A percentile compares a stretch with the other conserved stretches of the same genome.
Conservation (phyloP, 2,797 vertebrate genomes). For the Molossus molossus region DNA sequence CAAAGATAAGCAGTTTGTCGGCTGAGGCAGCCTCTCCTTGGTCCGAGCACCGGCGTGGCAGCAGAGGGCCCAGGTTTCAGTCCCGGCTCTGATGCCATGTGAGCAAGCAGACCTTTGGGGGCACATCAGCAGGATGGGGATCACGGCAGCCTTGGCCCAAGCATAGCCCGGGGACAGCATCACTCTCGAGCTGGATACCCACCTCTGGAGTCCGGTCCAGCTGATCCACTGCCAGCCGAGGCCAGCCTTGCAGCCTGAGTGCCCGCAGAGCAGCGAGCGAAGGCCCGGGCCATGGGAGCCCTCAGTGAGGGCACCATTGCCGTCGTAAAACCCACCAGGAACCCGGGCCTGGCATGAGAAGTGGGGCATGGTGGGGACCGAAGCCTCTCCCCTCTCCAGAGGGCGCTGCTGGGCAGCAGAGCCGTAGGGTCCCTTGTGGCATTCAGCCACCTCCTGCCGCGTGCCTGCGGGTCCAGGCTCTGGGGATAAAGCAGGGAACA, state of each 20-base stretch:
- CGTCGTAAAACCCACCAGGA: neutral
- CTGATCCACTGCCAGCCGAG: neutral
- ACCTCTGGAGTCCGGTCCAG: neutral
- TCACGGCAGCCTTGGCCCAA: neutral
- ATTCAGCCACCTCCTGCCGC: accelerated
- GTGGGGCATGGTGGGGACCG: too few relatives aligned
- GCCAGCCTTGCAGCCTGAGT: neutral
- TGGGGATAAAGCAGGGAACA: neutral
- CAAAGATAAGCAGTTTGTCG: neutral
- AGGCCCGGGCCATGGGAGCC: accelerated
- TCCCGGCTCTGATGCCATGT: neutral
- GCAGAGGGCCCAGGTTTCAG: neutral
- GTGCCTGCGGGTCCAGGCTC: neutral
- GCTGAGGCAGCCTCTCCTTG: neutral
- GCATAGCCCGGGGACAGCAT: neutral
- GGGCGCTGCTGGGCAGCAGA: neutral
- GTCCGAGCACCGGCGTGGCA: neutral
- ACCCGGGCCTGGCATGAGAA: neutral
- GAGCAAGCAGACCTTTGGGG: neutral
- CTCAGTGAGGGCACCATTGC: neutral
- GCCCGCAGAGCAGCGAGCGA: neutral
- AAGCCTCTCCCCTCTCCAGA: neutral
- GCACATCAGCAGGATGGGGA: neutral
- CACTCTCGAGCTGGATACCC: accelerated
- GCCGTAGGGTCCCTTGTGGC: neutral